Evolutionary conservation across 2,888 invertebrate genomes (phyloP), one percentile per base, ranked within the genome.

Genomic region (Drosophila bunnanda): DNA sequence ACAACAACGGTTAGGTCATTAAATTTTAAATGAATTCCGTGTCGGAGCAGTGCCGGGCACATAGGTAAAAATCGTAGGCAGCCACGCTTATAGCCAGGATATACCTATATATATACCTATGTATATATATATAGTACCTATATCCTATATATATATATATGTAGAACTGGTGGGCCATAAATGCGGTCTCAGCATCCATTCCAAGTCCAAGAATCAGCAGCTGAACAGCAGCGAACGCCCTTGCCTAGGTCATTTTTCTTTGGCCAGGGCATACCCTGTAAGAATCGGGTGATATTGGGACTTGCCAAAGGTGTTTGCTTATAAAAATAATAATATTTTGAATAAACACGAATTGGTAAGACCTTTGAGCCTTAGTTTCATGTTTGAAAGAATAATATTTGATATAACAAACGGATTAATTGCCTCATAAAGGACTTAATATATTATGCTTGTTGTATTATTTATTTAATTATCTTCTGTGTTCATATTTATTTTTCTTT

Each of bases 11-110:
- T 81, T 81, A 79, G 83, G 83, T 88, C 89, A 84, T 84, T 84
- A 89, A 89, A 84, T 84, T 84, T 84, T 89, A 84, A 84, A 89
- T 84, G 85, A 82, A 89, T 83, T 84, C 85, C 64, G 72, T 77
- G 82, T 71, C 58, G 50, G 67, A 52, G 57, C 54, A 61, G 64
- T 32, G 50, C 55, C 60, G 76, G 76, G 73, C 77, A 68, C 83
- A 83, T 68, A 69, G 58, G 76, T 76, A 69, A 55, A 74, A 76
- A 74, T 74, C 58, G 76, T 68, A 67, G 59, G 36, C 75, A 59
- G 22, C 43, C 25, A 39, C 25, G 36, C 36, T 43, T 41, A 20
- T 20, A 34, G 17, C 44, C 20, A 0, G 13, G 2, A 65, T 46
- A 46, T 52, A 55, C 15, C 6, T 25, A 50, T 34, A 68, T 52